phyloP scores from a whole-genome alignment of 2,888 invertebrate species.

The Callimorpha dominula region DNA sequence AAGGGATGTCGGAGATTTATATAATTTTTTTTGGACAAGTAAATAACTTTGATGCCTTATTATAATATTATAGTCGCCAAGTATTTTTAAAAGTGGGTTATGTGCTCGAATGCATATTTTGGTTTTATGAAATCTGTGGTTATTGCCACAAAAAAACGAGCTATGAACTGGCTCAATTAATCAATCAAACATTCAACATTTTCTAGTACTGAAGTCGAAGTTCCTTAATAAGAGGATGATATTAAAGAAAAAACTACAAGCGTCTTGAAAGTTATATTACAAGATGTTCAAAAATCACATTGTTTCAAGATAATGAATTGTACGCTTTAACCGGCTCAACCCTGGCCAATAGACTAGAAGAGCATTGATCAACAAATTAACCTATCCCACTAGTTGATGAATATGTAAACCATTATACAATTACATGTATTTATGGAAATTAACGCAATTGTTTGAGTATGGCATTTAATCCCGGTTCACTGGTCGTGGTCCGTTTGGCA shows the following conservation, averaged over 20 bases:
- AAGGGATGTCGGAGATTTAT: too few species aligned
- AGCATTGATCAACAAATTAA: constrained; percentile 6
- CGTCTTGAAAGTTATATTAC: background rate
- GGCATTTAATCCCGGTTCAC: background rate
- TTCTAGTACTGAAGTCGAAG: background rate
- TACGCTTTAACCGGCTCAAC: background rate
- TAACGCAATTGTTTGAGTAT: background rate
- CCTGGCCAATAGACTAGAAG: background rate
- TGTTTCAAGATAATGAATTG: background rate
- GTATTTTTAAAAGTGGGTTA: too few species aligned
- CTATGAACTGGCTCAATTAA: too few species aligned
- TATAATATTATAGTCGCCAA: too few species aligned
- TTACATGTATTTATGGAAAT: background rate
- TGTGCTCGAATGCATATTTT: too few species aligned
- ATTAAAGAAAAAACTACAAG: background rate
- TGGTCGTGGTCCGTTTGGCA: background rate
- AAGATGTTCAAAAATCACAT: background rate
- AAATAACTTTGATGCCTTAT: too few species aligned
- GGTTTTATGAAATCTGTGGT: too few species aligned
- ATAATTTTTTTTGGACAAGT: too few species aligned
- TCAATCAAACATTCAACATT: too few species aligned
- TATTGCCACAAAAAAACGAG: too few species aligned
- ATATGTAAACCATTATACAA: background rate
- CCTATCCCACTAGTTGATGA: background rate
- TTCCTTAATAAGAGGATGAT: background rate